Evolutionary conservation across 1,140 invertebrate species (phyloP).

Genomic region (Drosophila ironensis): DNA sequence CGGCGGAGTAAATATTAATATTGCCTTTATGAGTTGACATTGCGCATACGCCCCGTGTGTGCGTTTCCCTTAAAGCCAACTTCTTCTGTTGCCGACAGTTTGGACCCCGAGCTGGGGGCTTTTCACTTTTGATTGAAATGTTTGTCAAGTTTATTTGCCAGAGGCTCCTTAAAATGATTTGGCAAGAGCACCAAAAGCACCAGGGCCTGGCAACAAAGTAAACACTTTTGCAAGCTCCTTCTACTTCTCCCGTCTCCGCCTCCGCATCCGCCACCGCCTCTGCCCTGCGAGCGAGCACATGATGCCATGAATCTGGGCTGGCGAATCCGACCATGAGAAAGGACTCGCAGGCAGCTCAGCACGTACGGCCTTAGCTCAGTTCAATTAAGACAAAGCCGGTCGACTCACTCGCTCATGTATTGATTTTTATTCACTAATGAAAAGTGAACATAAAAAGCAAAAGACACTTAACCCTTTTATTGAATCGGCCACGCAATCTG

Average conservation of each 20-base stretch:
- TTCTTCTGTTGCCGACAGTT: conserved; percentile 24
- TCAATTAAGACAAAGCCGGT: conserved; percentile 36
- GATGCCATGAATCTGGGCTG: conserved; percentile 14
- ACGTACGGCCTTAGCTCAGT: conserved; percentile 20
- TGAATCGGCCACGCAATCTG: conserved; percentile 70
- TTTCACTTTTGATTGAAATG: conserved; percentile 45
- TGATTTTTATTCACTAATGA: conserved; percentile 79
- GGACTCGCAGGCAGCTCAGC: conserved; percentile 4
- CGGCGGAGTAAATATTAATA: conserved; percentile 49
- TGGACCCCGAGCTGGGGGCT: not conserved
- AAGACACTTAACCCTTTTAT: conserved; percentile 78
- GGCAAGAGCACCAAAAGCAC: not conserved
- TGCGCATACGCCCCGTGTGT: conserved; percentile 39
- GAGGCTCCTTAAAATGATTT: conserved; percentile 12
- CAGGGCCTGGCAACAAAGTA: conserved; percentile 13
- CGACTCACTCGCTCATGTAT: conserved; percentile 31
- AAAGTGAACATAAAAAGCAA: conserved; percentile 73
- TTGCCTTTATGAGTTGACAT: conserved; percentile 29
- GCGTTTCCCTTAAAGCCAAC: not conserved
- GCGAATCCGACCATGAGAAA: conserved; percentile 7
- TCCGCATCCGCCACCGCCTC: no score
- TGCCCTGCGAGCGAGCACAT: no score
- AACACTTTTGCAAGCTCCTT: conserved; percentile 36
- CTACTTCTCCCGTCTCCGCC: not conserved
- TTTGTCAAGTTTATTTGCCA: conserved; percentile 48